phyloP scores from a whole-genome alignment of 92 coral and sea anemone genomes.

The Epizoanthus illoricatus region DNA sequence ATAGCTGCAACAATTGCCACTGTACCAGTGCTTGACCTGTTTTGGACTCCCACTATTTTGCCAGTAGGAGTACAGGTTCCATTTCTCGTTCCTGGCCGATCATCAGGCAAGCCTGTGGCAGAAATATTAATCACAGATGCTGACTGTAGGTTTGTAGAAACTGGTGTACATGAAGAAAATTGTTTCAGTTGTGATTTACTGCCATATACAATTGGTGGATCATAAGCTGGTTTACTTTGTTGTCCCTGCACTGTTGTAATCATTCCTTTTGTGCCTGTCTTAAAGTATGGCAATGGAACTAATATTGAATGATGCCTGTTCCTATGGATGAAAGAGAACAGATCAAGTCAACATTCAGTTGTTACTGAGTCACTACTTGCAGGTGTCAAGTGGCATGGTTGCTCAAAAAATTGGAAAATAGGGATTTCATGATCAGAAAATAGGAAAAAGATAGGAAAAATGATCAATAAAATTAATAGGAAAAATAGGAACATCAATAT shows the following conservation, averaged over 20 bases:
- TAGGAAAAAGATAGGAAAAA: too few relatives aligned
- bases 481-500: too few relatives aligned
- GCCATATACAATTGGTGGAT: slow-evolving; percentile 55
- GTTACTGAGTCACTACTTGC: too few relatives aligned
- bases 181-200: slow-evolving; percentile 38
- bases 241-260: slow-evolving; percentile 49
- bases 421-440: not conserved
- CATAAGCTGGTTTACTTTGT: slow-evolving; percentile 49
- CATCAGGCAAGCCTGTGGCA: slow-evolving; percentile 62
- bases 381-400: too few relatives aligned
- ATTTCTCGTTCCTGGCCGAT: slow-evolving; percentile 60
- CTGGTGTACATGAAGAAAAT: slow-evolving; percentile 3
- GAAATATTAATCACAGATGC: slow-evolving; percentile 77
- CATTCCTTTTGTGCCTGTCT: slow-evolving; percentile 42
- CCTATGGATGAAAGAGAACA: slow-evolving; percentile 34
- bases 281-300: slow-evolving; percentile 76
- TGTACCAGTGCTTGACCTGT: slow-evolving; percentile 51
- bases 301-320: slow-evolving; percentile 58
- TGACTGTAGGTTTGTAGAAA: slow-evolving; percentile 43
- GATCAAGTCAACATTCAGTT: too few relatives aligned
- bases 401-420: too few relatives aligned
- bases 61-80: slow-evolving; percentile 53
- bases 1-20: slow-evolving; percentile 51
- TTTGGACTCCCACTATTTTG: slow-evolving; percentile 49
- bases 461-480: too few relatives aligned